Evolutionary conservation across 64 coral and sea anemone genomes (phyloP), one percentile per base, ranked within the genome.

Genomic region (Hydrozoanthus tunicans): DNA sequence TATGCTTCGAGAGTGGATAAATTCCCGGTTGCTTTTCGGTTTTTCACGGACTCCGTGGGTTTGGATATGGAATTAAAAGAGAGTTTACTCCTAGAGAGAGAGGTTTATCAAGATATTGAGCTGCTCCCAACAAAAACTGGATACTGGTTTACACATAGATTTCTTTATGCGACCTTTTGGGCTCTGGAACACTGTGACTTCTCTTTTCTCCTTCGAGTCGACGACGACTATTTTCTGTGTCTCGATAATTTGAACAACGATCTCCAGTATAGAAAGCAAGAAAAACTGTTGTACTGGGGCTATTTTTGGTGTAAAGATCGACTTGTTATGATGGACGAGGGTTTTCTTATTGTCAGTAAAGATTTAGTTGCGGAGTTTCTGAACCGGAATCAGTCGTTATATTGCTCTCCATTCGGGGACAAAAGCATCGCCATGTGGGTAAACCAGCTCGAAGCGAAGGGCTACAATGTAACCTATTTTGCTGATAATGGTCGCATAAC

Each of bases 151-250:
- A 10, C 74, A 3, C 74, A 77, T 15, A 51, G 74, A 3, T 77
- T 53, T 54, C 51, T 77, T 51, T 13, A 53, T 15, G 51, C 74
- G 3, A 7, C 53, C 6, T 77, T 77, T 15, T 77, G 74, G 74
- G 74, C 73, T 5, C 52, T 12, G 8, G 27, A 77, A 8, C 73
- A 77, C 20, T 77, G 52, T 20, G 43, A 77, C 26, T 77, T 77
- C 32, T 12, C 4, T 4, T 77, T 52, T 43, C 53, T 77, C 43
- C 43, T 77, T 5, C 7, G 51, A 54, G 9, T 14, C 4, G 27
- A 77, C 9, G 73, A 77, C 53, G 73, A 77, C 73, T 77, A 77
- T 77, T 77, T 77, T 14, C 6, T 77, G 6, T 77, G 73, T 77
- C 14, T 77, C 11, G 8, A 77, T 54, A 51, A 77, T 52, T 52